Base-by-base conservation (phyloP, 2,888 invertebrate genomes). In the Pegoplata infirma region DNA sequence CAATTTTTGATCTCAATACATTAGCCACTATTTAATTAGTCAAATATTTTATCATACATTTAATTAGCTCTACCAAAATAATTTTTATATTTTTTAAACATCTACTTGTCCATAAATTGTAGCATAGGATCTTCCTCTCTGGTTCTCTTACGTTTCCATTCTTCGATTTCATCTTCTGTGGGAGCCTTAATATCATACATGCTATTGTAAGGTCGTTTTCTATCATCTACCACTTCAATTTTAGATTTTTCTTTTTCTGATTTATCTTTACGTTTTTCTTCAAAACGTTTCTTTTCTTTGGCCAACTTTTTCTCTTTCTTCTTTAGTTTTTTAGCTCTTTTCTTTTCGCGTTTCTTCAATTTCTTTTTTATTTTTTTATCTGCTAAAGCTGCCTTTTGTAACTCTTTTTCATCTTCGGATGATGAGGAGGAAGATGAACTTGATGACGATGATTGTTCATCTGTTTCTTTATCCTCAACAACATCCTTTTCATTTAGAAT, bases 91-190 rank as follows among this genome's bases (percentile, higher is more conserved):
- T 17, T 47, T 47, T 47, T 12, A 4, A 40, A n/a, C 10, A 14
- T 51, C 12, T 53, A 58, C 1, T 58, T 44, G 23, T 51, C 32
- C 40, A 88, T 74, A 89, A 95, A 95, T 80, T 95, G 93, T 67
- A 94, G 92, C 98, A 99, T 98, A 0, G 99, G 99, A 91, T 99
- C 99, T 81, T 97, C 97, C 0, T 94, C 94, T 47, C 96, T 91
- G 66, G 92, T 91, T 66, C 95, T 91, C 88, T 97, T 98, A 91
- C 97, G 94, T 86, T 94, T 93, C 90, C 95, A 98, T 0, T 97
- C 97, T 88, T 99, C 98, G 87, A 98, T 92, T 88, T 99, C 97
- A 81, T 97, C 96, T 76, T 96, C 96, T 0, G 97, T 95, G 0
- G 97, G 97, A 76, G 94, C 95, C 83, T 95, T 95, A 0, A 93